phyloP scores from a whole-genome alignment of 2,888 invertebrate genomes.

The Melinopterus prodromus region DNA sequence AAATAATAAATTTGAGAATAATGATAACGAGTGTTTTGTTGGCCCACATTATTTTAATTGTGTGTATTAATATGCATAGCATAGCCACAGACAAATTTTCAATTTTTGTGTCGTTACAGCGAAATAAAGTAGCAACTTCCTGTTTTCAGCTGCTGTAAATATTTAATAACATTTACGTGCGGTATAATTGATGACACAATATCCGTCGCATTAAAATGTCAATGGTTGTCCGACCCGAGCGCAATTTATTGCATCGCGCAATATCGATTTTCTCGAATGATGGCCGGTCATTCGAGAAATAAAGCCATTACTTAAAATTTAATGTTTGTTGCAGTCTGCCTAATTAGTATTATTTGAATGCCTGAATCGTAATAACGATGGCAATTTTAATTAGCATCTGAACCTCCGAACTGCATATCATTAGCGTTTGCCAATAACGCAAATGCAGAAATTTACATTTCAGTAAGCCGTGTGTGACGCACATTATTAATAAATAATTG shows the following conservation, averaged over 20 bases:
- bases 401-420: background rate
- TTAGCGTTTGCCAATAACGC: background rate
- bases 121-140: background rate
- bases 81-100: background rate
- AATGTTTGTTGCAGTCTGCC: background rate
- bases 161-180: background rate
- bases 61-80: background rate
- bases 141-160: background rate
- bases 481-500: background rate
- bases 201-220: conserved; percentile 4
- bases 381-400: background rate
- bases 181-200: background rate
- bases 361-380: background rate
- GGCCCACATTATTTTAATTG: background rate
- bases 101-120: background rate
- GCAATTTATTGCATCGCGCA: background rate
- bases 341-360: background rate
- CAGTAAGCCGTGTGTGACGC: background rate
- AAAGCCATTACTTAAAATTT: background rate
- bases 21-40: background rate
- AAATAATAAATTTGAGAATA: too few relatives aligned
- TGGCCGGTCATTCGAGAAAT: background rate
- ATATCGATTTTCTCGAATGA: background rate
- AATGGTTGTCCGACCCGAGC: background rate
- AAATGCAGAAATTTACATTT: background rate